Evolutionary conservation across 1,140 invertebrate genomes (phyloP).

Genomic region (Hycleus cichorii): DNA sequence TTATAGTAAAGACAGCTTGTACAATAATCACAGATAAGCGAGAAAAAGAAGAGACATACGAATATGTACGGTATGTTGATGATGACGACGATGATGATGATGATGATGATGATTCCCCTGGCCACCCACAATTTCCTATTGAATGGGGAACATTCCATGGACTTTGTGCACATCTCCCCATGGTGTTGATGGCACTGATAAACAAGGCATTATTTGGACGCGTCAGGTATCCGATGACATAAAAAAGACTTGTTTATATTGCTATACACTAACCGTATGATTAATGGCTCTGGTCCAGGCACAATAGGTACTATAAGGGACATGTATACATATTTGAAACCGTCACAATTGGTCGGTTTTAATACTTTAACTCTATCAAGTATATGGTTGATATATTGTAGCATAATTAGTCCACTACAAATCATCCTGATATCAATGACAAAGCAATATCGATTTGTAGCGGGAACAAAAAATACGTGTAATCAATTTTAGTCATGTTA

Average conservation of each 20-base stretch:
- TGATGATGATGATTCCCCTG: background rate
- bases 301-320: conserved; percentile 34
- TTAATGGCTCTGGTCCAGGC: conserved; percentile 29
- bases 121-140: conserved; percentile 31
- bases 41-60: too few species aligned
- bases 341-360: conserved; percentile 30
- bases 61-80: too few species aligned
- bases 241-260: conserved; percentile 44
- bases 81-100: too few species aligned
- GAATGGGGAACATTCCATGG: conserved; percentile 32
- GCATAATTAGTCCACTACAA: background rate
- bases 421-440: too few species aligned
- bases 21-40: too few species aligned
- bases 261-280: conserved; percentile 37
- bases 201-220: conserved; percentile 41
- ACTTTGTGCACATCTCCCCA: conserved; percentile 29
- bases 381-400: background rate
- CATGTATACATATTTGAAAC: conserved; percentile 18
- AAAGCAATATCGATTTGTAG: too few species aligned
- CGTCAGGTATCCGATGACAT: conserved; percentile 44
- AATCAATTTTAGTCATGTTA: too few species aligned
- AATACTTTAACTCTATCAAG: conserved; percentile 16
- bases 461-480: too few species aligned
- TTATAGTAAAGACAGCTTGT: background rate
- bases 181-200: conserved; percentile 43